phyloP scores from a whole-genome alignment of 2,113 vertebrate species.

The Emydura subglobosa region DNA sequence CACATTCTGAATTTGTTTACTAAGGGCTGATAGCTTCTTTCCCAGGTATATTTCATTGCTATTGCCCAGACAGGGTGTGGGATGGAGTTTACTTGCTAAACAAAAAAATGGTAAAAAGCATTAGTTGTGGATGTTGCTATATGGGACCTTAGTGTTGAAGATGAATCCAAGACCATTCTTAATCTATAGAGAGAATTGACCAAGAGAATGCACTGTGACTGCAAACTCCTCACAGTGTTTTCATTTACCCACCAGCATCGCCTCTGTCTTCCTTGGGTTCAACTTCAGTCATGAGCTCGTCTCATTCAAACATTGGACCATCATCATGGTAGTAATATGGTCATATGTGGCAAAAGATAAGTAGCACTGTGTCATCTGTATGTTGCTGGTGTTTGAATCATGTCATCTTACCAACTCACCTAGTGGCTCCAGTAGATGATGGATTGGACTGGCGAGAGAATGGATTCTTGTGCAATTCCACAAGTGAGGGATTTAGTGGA shows the following conservation, averaged over 20 bases:
- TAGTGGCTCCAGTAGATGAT: background rate
- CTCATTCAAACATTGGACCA: background rate
- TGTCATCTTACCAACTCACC: background rate
- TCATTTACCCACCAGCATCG: background rate
- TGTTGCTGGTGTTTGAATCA: background rate
- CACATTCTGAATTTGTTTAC: background rate
- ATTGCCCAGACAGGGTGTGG: too few species aligned
- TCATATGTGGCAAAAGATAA: background rate
- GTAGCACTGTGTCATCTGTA: background rate
- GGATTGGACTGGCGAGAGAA: background rate
- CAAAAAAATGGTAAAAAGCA: too few species aligned
- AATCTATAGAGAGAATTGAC: too few species aligned
- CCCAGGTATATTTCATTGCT: background rate
- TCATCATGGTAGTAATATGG: background rate
- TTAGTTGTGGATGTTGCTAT: too few species aligned
- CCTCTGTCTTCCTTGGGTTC: background rate
- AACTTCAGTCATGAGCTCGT: background rate
- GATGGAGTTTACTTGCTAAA: background rate
- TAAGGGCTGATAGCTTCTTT: background rate
- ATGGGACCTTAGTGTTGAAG: too few species aligned
- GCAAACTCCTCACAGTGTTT: background rate
- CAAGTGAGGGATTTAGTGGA: background rate
- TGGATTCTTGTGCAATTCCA: background rate
- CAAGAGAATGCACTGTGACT: background rate
- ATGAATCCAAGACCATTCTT: too few species aligned